These are phyloP conservation scores for Salvelinus fontinalis DNA, from an alignment of 2,113 vertebrate genomes.

Conservation along the genomic window DNA sequence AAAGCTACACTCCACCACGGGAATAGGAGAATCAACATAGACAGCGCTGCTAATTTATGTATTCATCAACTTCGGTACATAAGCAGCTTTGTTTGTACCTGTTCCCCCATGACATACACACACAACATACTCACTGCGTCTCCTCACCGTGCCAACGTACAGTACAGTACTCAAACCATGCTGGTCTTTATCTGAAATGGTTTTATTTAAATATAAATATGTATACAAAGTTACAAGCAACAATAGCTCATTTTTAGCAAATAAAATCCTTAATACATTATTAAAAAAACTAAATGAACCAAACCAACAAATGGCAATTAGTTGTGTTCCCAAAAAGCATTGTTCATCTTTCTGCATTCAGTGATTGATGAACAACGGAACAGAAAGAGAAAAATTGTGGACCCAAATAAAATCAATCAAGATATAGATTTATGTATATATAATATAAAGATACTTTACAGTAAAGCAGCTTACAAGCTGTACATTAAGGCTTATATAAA, in stretches of 20 bases:
- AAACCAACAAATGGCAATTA: constrained; percentile 69
- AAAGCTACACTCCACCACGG: constrained; percentile 59
- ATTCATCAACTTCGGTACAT: constrained; percentile 67
- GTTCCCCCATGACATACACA: constrained; percentile 32
- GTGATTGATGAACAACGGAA: constrained; percentile 67
- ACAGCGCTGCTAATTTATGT: constrained; percentile 73
- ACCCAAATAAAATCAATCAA: constrained; percentile 63
- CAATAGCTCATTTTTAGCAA: constrained; percentile 77
- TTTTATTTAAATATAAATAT: constrained; percentile 88
- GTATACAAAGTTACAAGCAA: constrained; percentile 86
- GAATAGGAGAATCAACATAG: constrained; percentile 72
- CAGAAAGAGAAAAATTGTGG: constrained; percentile 32
- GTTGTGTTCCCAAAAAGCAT: constrained; percentile 62
- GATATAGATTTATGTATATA: constrained; percentile 65
- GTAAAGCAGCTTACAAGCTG: constrained; percentile 79
- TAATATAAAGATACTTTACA: constrained; percentile 80
- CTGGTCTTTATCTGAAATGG: constrained; percentile 75
- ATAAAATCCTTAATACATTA: constrained; percentile 77
- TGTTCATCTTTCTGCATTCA: constrained; percentile 57
- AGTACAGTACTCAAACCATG: constrained; percentile 40
- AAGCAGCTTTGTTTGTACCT: constrained; percentile 66
- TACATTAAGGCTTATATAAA: constrained; percentile 86
- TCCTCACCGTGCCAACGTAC: constrained; percentile 2
- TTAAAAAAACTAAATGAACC: constrained; percentile 62
- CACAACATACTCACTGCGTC: no score